Conservation (phyloP, 2,113 vertebrate genomes). For the Indicator indicator region DNA sequence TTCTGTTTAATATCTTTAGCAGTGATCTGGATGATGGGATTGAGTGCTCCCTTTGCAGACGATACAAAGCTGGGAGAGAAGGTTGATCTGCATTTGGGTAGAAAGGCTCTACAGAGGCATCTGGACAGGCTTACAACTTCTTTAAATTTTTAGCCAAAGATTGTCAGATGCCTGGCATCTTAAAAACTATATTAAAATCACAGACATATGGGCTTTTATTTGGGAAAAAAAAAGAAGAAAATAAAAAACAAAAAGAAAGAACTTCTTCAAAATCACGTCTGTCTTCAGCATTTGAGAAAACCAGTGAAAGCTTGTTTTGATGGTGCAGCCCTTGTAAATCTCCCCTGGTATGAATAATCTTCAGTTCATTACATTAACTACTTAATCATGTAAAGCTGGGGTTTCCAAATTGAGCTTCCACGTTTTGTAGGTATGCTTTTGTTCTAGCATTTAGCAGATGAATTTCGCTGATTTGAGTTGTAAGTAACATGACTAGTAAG, state of each 20-base stretch:
- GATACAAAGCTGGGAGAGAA: background rate
- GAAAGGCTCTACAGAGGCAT: background rate
- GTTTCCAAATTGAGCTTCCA: background rate
- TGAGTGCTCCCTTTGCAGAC: rapidly evolving
- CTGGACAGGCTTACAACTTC: background rate
- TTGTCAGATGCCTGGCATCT: background rate
- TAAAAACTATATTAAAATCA: background rate
- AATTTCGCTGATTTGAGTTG: background rate
- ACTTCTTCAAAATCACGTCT: background rate
- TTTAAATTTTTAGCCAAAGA: background rate
- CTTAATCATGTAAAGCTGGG: background rate
- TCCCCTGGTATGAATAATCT: background rate
- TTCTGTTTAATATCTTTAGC: background rate
- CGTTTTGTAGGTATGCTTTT: background rate
- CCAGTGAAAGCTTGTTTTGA: background rate
- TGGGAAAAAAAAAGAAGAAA: too few relatives aligned
- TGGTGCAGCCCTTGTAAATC: background rate
- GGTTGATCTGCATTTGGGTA: background rate
- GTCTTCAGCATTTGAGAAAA: background rate
- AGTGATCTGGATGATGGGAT: background rate
- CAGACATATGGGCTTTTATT: background rate
- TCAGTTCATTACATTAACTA: background rate
- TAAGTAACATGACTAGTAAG: background rate
- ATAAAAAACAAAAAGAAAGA: background rate
- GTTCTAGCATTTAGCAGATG: background rate